Evolutionary conservation across 2,888 invertebrate genomes (phyloP).

Genomic region (Cephus pulcher): DNA sequence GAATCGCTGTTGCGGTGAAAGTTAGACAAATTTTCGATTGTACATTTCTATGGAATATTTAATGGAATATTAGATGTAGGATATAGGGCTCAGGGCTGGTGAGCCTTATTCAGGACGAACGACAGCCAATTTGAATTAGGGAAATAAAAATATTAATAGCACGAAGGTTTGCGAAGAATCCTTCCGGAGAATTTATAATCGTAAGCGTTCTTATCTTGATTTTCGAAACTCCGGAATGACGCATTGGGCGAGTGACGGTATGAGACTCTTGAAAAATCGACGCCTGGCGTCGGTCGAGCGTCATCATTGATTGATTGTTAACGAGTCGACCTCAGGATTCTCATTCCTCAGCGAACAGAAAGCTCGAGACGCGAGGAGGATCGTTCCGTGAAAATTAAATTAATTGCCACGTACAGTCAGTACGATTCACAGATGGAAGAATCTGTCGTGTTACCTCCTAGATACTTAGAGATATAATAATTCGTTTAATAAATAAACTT

Average conservation of each 20-base stretch:
- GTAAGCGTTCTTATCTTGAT: background rate
- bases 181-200: background rate
- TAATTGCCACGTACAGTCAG: slow-evolving; percentile 4
- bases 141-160: background rate
- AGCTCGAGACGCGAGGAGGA: slow-evolving; percentile 1
- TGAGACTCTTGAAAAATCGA: background rate
- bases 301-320: background rate
- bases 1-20: background rate
- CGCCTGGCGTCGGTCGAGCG: background rate
- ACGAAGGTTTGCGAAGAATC: background rate
- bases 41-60: background rate
- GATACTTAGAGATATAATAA: slow-evolving; percentile 38
- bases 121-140: background rate
- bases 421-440: background rate
- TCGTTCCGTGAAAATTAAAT: slow-evolving; percentile 2
- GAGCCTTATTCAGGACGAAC: background rate
- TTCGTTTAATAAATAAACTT: slow-evolving; percentile 50
- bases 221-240: background rate
- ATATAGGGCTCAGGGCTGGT: background rate
- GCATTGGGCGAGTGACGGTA: background rate
- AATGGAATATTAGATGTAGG: background rate
- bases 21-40: background rate
- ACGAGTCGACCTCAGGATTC: background rate
- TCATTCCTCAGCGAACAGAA: background rate
- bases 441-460: slow-evolving; percentile 36